Evolutionary conservation across 2,888 invertebrate genomes (phyloP).

Genomic region (Anoplius nigerrimus): DNA sequence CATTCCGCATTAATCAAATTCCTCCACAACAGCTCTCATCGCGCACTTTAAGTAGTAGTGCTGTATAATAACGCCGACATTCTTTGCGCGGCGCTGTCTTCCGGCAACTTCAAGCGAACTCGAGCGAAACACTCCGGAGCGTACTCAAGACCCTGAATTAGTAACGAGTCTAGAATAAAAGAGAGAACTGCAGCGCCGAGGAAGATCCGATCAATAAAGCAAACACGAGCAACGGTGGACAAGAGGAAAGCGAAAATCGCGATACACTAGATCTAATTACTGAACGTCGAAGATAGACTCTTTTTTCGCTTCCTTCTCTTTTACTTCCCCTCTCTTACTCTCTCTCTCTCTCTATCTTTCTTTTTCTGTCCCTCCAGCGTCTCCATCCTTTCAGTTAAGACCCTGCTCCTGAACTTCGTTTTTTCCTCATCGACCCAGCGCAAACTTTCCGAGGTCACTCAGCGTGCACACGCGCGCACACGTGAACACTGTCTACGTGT

Average conservation of each 20-base stretch:
- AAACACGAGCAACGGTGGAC: not conserved
- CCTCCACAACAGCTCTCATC: too few species aligned
- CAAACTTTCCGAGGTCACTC: not conserved
- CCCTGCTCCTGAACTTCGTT: not conserved
- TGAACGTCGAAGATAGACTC: constrained; percentile 19
- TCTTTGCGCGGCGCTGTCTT: too few species aligned
- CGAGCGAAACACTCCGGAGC: too few species aligned
- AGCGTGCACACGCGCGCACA: not conserved
- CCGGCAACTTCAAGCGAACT: too few species aligned
- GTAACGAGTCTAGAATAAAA: too few species aligned
- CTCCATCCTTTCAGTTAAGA: too few species aligned
- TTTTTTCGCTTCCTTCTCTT: constrained; percentile 4
- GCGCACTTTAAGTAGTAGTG: too few species aligned
- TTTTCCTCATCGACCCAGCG: constrained; percentile 21
- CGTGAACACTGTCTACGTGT: not conserved
- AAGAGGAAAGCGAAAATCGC: not conserved
- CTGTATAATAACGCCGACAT: too few species aligned
- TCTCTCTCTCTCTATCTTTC: constrained; percentile 12
- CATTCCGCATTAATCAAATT: too few species aligned
- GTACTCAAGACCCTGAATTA: too few species aligned
- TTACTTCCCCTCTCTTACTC: constrained; percentile 3
- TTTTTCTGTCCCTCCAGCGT: constrained; percentile 5
- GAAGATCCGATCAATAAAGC: not conserved
- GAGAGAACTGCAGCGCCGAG: too few species aligned
- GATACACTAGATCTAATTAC: not conserved